Evolutionary conservation across 2,113 vertebrate genomes (phyloP), one percentile per base, ranked within the genome.

Genomic region (Myotis lucifugus): DNA sequence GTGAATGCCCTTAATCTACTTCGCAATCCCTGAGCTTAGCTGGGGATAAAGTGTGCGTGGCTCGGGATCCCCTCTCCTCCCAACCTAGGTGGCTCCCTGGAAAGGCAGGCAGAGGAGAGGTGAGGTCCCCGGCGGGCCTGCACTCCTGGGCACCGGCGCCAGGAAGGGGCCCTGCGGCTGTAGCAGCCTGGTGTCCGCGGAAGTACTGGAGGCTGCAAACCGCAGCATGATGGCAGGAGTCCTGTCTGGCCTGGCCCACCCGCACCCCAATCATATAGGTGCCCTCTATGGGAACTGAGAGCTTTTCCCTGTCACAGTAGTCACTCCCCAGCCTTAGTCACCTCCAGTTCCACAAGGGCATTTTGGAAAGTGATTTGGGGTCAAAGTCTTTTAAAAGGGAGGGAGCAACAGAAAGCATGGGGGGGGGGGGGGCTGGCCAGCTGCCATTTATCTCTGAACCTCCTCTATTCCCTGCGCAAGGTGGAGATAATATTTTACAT

Each of bases 1-100:
- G 69, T 59, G 79, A 95, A 93, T 76, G 72, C n/a, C 67, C 40
- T 96, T 91, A 85, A 94, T 86, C 79, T 79, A 59, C 29, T 46
- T 87, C 4, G 13, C 78, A 83, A 70, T 95, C 83, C 82, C 18
- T 0, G 13, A 86, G 90, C 14, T 93, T 92, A 94, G 42, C 61
- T 56, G 56, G 59, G 82, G 88, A 94, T 85, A 66, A 88, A 12
- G 67, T 61, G 19, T 85, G 66, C 13, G 11, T 48, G 85, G 79
- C 67, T 93, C 6, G 17, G 88, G 29, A 23, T 73, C 37, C 81
- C 32, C 19, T 61, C 9, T 42, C 46, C 50, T 56, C 42, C 34
- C 40, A 64, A 90, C 46, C 69, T 27, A 79, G 42, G 67, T 50
- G 83, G 66, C 37, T 95, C 70, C 67, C 40, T 15, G 8, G 17